These are phyloP conservation scores for Dipodomys ordii DNA, from an alignment of 2,113 vertebrate species.

Conservation along the genomic window DNA sequence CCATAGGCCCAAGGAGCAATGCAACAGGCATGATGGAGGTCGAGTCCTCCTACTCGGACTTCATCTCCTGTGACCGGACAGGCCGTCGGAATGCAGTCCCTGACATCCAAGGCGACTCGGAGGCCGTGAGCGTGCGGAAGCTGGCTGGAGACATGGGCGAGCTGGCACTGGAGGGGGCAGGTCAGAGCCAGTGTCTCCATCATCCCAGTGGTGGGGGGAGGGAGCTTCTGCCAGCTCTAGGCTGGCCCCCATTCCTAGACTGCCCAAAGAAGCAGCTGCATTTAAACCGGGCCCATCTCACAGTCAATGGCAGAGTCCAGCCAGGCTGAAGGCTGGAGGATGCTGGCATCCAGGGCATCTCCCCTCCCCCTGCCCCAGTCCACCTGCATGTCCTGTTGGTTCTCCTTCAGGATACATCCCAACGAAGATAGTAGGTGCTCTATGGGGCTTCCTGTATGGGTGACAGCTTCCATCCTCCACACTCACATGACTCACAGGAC, in stretches of 20 bases:
- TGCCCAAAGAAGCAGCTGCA: background rate
- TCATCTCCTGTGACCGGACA: slow-evolving; percentile 95
- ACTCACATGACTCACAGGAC: background rate
- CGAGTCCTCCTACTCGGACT: slow-evolving; percentile 96
- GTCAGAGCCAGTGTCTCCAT: slow-evolving; percentile 74
- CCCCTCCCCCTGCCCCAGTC: background rate
- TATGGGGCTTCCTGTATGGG: background rate
- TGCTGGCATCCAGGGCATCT: background rate
- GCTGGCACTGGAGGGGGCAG: slow-evolving; percentile 82
- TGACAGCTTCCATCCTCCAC: background rate
- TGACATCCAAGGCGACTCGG: slow-evolving; percentile 91
- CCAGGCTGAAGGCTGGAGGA: background rate
- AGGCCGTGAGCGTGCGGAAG: slow-evolving; percentile 90
- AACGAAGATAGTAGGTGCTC: background rate
- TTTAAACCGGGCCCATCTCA: background rate
- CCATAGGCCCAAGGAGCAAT: slow-evolving; percentile 88
- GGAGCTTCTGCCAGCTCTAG: background rate
- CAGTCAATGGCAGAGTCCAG: background rate
- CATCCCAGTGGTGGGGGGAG: background rate
- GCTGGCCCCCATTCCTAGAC: background rate
- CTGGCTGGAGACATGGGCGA: slow-evolving; percentile 92
- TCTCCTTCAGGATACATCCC: background rate
- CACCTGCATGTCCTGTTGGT: background rate
- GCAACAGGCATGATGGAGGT: slow-evolving; percentile 96
- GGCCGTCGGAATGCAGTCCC: slow-evolving; percentile 97